Evolutionary conservation across 2,797 vertebrate genomes (phyloP), one percentile per base, ranked within the genome.

Genomic region (Acanthurus tractus): DNA sequence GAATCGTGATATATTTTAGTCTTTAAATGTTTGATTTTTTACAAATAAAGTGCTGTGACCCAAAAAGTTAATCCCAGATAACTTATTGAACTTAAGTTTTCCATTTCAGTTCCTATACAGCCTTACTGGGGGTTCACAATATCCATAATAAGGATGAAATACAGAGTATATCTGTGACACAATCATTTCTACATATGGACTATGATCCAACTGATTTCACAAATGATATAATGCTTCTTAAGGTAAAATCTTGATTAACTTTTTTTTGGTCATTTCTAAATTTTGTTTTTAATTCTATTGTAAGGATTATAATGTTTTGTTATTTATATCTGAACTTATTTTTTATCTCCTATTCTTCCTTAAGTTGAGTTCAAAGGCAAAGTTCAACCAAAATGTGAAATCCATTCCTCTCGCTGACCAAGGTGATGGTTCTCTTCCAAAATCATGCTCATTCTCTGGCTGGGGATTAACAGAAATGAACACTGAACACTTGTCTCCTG

Each of bases 181-280:
- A 70, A 15, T 0, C 3, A 2, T 69, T 70, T 84, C 74, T 59
- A 57, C 77, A 83, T 54, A 0, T 64, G 42, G 0, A 66, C 0
- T 93, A 65, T 15, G 2, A 17, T 1, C 0, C 0, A 1, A 2
- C 0, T 0, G 1, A 0, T 0, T n/a, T 0, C 0, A 8, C 0
- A 3, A 73, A 93, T 23, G 91, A 94, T 71, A 81, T 93, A 34
- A 91, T 93, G 92, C 71, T 94, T 54, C 85, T 94, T 0, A 89
- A 93, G 88, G 93, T 94, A 85, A 86, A 40, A 11, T 11, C 23
- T 6, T 50, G 3, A 1, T 63, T 73, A 22, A 0, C 0, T 1
- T 20, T 17, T 59, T 25, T 48, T 57, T 36, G n/a, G n/a, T n/a
- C n/a, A 12, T 2, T 29, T 29, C 12, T 3, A 10, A 2, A 6